Conservation (phyloP, 2,888 invertebrate genomes). For the Lasioglossum figueresi region DNA sequence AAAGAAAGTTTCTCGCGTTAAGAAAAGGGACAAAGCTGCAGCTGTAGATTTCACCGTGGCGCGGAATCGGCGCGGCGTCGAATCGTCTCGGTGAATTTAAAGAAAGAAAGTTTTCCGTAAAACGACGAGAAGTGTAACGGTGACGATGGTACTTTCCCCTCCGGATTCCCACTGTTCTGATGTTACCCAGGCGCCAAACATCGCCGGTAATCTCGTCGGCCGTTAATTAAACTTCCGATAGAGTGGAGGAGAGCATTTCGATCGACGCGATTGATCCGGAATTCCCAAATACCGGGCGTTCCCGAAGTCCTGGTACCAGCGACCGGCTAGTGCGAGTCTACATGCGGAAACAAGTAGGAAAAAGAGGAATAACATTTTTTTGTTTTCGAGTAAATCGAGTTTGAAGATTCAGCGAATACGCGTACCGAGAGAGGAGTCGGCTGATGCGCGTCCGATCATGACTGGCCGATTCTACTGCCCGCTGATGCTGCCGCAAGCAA, state of each 20-base stretch:
- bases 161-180: slow-evolving; percentile 34
- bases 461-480: not conserved
- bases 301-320: not conserved
- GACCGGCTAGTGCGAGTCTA: not conserved
- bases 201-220: slow-evolving; percentile 20
- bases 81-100: slow-evolving; percentile 58
- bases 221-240: slow-evolving; percentile 53
- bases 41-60: slow-evolving; percentile 56
- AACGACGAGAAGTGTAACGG: slow-evolving; percentile 46
- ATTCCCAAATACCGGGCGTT: slow-evolving; percentile 38
- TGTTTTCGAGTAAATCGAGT: slow-evolving; percentile 2
- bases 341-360: not conserved
- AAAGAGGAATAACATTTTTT: not conserved
- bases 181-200: slow-evolving; percentile 43
- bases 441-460: not conserved
- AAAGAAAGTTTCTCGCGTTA: slow-evolving; percentile 48
- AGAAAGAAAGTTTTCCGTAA: slow-evolving; percentile 57
- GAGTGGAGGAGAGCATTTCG: slow-evolving; percentile 13
- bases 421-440: not conserved
- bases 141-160: slow-evolving; percentile 7
- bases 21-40: slow-evolving; percentile 58
- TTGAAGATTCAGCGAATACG: not conserved
- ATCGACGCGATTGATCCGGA: slow-evolving; percentile 27
- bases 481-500: not conserved
- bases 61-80: slow-evolving; percentile 46